phyloP scores from a whole-genome alignment of 2,888 invertebrate genomes.

The Hipparchia sbordonii region DNA sequence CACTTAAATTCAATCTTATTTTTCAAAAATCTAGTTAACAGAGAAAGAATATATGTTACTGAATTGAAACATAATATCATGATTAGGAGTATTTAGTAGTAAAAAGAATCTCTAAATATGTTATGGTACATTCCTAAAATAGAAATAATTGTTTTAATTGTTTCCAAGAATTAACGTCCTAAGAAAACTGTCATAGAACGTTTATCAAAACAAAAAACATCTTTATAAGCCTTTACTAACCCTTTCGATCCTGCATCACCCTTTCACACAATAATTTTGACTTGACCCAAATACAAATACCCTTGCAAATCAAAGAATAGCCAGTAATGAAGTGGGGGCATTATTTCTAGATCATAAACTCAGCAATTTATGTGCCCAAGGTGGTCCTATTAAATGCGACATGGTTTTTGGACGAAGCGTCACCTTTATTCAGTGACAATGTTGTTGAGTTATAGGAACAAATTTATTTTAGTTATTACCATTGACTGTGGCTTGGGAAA shows the following conservation, averaged over 20 bases:
- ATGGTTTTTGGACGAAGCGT: conserved; percentile 66
- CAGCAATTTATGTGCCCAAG: conserved; percentile 69
- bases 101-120: too few relatives aligned
- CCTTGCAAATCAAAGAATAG: conserved; percentile 68
- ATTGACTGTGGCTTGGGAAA: conserved; percentile 45
- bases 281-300: conserved; percentile 79
- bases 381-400: conserved; percentile 77
- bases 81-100: too few relatives aligned
- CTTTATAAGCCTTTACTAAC: conserved; percentile 35
- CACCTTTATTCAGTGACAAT: conserved; percentile 61
- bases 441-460: conserved; percentile 72
- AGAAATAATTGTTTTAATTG: not conserved
- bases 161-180: conserved; percentile 1
- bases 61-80: too few relatives aligned
- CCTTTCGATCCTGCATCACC: conserved; percentile 43
- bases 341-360: conserved; percentile 81
- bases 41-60: too few relatives aligned
- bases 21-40: too few relatives aligned
- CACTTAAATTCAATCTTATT: too few relatives aligned
- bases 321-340: conserved; percentile 75
- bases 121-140: too few relatives aligned
- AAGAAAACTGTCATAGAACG: not conserved
- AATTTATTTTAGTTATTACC: conserved; percentile 60
- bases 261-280: conserved; percentile 75
- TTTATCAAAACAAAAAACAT: conserved; percentile 23